These are phyloP conservation scores for Meriones unguiculatus DNA, from an alignment of 2,113 vertebrate species.

Conservation along the genomic window DNA sequence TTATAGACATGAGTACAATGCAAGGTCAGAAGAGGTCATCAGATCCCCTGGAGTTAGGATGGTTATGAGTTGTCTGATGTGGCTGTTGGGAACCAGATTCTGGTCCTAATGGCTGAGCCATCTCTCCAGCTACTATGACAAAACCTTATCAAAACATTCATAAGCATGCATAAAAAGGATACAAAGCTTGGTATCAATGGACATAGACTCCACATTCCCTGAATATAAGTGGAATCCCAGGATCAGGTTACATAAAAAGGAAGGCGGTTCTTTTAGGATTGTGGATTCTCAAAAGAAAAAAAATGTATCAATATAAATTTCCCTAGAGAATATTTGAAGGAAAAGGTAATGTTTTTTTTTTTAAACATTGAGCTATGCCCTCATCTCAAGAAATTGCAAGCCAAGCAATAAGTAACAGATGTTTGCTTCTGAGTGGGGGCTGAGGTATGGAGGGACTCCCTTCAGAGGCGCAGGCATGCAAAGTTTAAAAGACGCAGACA, in stretches of 20 bases:
- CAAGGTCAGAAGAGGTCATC: neutral
- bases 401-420: neutral
- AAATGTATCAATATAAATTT: constrained; percentile 7
- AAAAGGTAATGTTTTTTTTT: neutral
- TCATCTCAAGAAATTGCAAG: neutral
- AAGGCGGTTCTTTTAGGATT: neutral
- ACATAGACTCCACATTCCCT: neutral
- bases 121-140: neutral
- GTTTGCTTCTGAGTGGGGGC: neutral
- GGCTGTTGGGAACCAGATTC: neutral
- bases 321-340: neutral
- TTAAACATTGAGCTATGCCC: neutral
- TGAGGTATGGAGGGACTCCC: neutral
- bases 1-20: neutral
- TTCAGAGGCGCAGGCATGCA: neutral
- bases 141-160: neutral
- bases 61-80: no score
- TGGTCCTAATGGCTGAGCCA: no score
- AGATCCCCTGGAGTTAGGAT: neutral
- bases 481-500: neutral
- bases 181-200: neutral
- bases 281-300: neutral
- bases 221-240: neutral
- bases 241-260: neutral
- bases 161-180: neutral